Conservation (phyloP, 1,140 invertebrate genomes). For the Danaus plexippus region DNA sequence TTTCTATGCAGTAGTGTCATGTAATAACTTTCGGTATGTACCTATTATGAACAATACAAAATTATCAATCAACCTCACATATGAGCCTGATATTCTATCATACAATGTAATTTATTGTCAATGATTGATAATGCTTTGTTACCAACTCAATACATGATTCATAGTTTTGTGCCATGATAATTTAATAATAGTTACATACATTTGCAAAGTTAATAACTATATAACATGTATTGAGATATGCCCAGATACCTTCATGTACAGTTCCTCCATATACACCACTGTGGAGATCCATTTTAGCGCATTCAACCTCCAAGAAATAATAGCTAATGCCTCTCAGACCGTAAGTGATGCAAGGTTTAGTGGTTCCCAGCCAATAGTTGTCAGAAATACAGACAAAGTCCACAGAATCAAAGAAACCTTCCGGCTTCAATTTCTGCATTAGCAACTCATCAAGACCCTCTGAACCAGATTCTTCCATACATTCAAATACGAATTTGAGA, state of each 20-base stretch:
- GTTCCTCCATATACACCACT: conserved; percentile 96
- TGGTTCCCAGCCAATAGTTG: conserved; percentile 98
- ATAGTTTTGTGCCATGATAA: background rate
- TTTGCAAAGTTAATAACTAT: too few species aligned
- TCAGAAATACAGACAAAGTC: conserved; percentile 99
- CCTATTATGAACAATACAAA: too few species aligned
- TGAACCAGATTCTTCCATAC: conserved; percentile 98
- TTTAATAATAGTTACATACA: too few species aligned
- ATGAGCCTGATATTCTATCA: too few species aligned
- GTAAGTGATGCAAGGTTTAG: conserved; percentile 97
- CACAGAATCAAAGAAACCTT: conserved; percentile 85
- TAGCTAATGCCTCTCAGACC: conserved; percentile 95
- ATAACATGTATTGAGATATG: too few species aligned
- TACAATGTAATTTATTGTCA: too few species aligned
- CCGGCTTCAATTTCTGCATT: conserved; percentile 67
- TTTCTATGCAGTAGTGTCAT: too few species aligned
- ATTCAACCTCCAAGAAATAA: conserved; percentile 91
- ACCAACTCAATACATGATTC: background rate
- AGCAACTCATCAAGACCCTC: conserved; percentile 94
- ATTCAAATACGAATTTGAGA: conserved; percentile 97
- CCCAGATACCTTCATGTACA: conserved; percentile 75
- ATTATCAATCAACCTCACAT: too few species aligned
- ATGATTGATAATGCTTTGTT: too few species aligned
- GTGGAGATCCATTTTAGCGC: conserved; percentile 93
- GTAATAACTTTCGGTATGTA: too few species aligned